These are phyloP conservation scores for Drosophila suzukii DNA, from an alignment of 1,140 invertebrate genomes.

Conservation along the genomic window DNA sequence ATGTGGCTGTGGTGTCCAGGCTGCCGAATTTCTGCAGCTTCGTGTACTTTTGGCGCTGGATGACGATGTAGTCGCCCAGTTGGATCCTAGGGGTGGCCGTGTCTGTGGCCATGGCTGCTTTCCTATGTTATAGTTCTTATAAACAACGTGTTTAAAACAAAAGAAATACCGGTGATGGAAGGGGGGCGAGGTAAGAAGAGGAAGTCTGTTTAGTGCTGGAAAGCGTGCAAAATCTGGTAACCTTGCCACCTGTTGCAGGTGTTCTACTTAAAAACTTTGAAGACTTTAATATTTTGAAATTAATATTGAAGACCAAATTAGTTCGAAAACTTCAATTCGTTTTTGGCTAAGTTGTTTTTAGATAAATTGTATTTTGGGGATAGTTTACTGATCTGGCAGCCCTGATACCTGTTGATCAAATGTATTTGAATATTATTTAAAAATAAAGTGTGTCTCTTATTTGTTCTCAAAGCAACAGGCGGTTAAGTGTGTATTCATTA, in stretches of 20 bases:
- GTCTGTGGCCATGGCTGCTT: slow-evolving; percentile 21
- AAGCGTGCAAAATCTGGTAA: background rate
- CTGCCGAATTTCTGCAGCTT: slow-evolving; percentile 90
- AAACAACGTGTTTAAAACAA: slow-evolving; percentile 46
- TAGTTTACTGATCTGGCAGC: background rate
- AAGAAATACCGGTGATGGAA: slow-evolving; percentile 13
- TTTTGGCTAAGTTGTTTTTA: background rate
- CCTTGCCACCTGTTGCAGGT: slow-evolving; percentile 8
- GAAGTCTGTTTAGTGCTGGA: slow-evolving; percentile 5
- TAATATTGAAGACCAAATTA: background rate
- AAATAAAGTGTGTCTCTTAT: background rate
- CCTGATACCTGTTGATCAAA: background rate
- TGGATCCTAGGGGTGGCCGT: slow-evolving; percentile 72
- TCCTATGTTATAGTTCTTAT: slow-evolving; percentile 10
- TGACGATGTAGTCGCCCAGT: slow-evolving; percentile 89
- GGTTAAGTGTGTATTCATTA: too few species aligned
- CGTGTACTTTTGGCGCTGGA: slow-evolving; percentile 90
- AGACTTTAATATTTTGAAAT: background rate
- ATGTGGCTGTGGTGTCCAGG: slow-evolving; percentile 86
- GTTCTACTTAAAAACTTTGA: background rate
- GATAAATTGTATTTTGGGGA: background rate
- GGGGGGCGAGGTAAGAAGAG: background rate
- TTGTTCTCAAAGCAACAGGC: too few species aligned
- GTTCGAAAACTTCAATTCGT: background rate
- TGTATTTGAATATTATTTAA: background rate